Evolutionary conservation across 2,888 invertebrate species (phyloP).

Genomic region (Idaea straminata): DNA sequence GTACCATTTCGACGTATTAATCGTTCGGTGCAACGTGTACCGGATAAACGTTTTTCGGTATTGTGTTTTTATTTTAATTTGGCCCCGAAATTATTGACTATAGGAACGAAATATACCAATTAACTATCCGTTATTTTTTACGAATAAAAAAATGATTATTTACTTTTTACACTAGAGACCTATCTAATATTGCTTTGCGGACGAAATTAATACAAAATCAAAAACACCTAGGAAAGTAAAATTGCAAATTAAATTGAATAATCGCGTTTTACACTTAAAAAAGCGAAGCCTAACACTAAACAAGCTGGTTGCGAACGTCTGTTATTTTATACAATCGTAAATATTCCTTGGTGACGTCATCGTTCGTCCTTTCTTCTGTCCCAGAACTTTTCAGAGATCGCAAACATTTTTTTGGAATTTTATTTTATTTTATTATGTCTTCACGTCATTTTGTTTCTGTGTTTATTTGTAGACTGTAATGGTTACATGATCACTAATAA

Average conservation of each 20-base stretch:
- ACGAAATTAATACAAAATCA: conserved; percentile 21
- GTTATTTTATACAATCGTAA: conserved; percentile 55
- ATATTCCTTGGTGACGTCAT: conserved; percentile 57
- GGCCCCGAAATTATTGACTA: conserved; percentile 46
- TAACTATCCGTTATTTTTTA: conserved; percentile 21
- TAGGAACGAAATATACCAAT: conserved; percentile 57
- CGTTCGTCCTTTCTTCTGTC: conserved; percentile 67
- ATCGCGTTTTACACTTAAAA: conserved; percentile 64
- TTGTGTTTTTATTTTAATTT: conserved; percentile 32
- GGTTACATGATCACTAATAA: conserved; percentile 31
- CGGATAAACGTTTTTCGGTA: conserved; percentile 12
- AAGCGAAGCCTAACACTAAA: conserved; percentile 58
- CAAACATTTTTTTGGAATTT: conserved; percentile 54
- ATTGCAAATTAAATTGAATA: conserved; percentile 55
- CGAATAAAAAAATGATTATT: conserved; percentile 16
- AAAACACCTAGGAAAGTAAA: conserved; percentile 27
- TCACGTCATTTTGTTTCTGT: conserved; percentile 40
- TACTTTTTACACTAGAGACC: conserved; percentile 26
- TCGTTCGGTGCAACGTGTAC: not conserved
- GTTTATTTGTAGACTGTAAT: conserved; percentile 30
- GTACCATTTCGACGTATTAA: conserved; percentile 49
- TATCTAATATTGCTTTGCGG: conserved; percentile 31
- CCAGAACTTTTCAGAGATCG: conserved; percentile 65
- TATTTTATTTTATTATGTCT: conserved; percentile 26
- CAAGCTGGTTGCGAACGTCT: conserved; percentile 41